phyloP scores from a whole-genome alignment of 2,888 invertebrate genomes.

The Cheilosia vernalis region DNA sequence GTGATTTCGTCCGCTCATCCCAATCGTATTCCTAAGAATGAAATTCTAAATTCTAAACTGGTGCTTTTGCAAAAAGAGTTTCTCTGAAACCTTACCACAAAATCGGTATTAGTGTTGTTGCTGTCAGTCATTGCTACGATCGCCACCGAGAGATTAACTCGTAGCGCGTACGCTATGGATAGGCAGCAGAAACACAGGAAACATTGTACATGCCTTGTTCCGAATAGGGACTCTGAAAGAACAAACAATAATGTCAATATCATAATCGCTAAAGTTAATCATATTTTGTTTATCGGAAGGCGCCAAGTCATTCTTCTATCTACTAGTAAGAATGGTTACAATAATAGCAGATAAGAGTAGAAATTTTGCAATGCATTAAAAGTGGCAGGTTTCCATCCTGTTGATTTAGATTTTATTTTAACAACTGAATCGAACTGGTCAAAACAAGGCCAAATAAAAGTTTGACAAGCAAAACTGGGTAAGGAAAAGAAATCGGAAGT shows the following conservation, averaged over 20 bases:
- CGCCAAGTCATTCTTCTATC: no score
- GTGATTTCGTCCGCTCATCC: slow-evolving; percentile 84
- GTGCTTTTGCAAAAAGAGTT: neutral
- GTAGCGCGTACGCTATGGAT: slow-evolving; percentile 86
- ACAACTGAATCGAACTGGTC: no score
- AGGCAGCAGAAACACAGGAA: slow-evolving; percentile 86
- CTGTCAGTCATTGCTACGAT: slow-evolving; percentile 89
- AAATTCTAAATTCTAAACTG: neutral
- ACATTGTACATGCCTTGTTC: slow-evolving; percentile 87
- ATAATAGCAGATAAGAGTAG: no score
- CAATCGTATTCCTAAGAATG: slow-evolving; percentile 85
- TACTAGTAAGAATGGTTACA: no score
- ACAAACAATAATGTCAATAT: slow-evolving; percentile 5
- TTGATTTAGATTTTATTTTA: no score
- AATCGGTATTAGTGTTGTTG: slow-evolving; percentile 82
- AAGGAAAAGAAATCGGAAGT: no score
- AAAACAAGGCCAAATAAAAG: no score
- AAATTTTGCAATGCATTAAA: no score
- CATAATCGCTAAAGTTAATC: no score
- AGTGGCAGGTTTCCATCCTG: no score
- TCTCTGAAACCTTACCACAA: slow-evolving; percentile 81
- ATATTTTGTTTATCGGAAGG: no score
- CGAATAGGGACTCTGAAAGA: slow-evolving; percentile 84
- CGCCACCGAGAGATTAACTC: slow-evolving; percentile 89
- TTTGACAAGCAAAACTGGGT: no score